Percentiles rank a stretch among this genome's conserved stretches.
These are phyloP conservation scores for Camponotus fellah DNA, from an alignment of 2,888 invertebrate genomes.

Conservation along the genomic window DNA sequence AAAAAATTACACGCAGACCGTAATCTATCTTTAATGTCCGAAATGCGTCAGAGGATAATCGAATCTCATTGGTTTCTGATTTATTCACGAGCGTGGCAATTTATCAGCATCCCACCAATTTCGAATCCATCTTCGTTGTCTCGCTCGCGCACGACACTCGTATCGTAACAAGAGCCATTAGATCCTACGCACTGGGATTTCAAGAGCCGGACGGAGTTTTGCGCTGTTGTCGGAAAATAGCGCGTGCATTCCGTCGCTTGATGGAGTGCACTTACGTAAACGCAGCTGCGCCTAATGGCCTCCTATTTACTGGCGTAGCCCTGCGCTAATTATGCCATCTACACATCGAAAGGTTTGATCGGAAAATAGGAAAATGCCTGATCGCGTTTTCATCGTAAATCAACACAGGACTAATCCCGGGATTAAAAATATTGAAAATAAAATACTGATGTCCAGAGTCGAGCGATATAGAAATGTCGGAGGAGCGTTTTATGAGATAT, in stretches of 20 bases:
- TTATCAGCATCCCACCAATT: constrained; percentile 27
- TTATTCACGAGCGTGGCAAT: constrained; percentile 37
- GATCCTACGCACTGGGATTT: constrained; percentile 46
- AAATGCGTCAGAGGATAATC: background rate
- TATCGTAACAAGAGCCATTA: constrained; percentile 46
- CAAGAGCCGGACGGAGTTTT: constrained; percentile 43
- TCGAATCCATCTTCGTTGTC: constrained; percentile 51
- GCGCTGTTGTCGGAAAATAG: constrained; percentile 48
- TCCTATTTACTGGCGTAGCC: constrained; percentile 36
- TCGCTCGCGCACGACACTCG: constrained; percentile 22
- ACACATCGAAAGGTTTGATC: constrained; percentile 17
- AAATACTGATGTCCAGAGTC: background rate
- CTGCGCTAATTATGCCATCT: constrained; percentile 39
- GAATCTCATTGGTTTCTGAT: constrained; percentile 31
- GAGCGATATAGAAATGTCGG: background rate
- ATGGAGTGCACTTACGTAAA: constrained; percentile 54
- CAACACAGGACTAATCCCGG: background rate
- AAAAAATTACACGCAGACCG: background rate
- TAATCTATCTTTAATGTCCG: background rate
- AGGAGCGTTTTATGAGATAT: background rate
- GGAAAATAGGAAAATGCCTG: background rate
- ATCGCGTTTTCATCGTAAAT: background rate
- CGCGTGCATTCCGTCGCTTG: constrained; percentile 44
- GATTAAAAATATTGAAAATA: background rate
- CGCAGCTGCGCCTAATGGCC: constrained; percentile 50